A percentile compares a stretch with the other conserved stretches of the same genome.
phyloP scores from a whole-genome alignment of 1,140 invertebrate genomes.

The Pogonomyrmex californicus region DNA sequence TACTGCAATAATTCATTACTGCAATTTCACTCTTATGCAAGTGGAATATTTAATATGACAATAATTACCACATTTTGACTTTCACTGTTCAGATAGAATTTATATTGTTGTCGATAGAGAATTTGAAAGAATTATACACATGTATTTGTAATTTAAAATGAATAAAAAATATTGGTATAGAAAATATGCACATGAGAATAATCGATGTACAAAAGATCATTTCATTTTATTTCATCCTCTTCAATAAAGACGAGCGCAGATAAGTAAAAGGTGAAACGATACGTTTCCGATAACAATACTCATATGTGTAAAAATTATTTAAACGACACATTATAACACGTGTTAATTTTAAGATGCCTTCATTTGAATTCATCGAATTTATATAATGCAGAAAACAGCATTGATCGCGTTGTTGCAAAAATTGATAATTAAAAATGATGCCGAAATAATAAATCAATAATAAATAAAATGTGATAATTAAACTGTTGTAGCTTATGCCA shows the following conservation, averaged over 20 bases:
- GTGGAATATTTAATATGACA: conserved; percentile 37
- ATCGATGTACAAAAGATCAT: not conserved
- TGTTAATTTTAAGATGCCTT: not conserved
- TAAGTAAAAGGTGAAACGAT: conserved; percentile 37
- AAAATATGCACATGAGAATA: not conserved
- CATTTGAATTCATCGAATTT: not conserved
- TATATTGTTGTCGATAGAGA: not conserved
- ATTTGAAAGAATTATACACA: not conserved
- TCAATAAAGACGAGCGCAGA: conserved; percentile 31
- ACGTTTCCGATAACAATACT: conserved; percentile 24
- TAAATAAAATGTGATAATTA: not conserved
- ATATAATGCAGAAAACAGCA: not conserved
- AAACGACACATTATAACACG: conserved; percentile 4
- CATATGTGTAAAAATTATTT: conserved; percentile 36
- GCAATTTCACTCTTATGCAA: conserved; percentile 46
- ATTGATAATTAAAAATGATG: not conserved
- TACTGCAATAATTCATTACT: conserved; percentile 40
- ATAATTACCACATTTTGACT: conserved; percentile 35
- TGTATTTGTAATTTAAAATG: not conserved
- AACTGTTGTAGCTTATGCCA: not conserved
- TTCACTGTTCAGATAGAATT: conserved; percentile 24
- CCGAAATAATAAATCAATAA: not conserved
- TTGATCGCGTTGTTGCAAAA: not conserved
- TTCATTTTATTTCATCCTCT: not conserved
- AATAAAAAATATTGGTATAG: not conserved